Conservation (phyloP, 2,888 invertebrate genomes). For the Nemotelus nigrinus region DNA sequence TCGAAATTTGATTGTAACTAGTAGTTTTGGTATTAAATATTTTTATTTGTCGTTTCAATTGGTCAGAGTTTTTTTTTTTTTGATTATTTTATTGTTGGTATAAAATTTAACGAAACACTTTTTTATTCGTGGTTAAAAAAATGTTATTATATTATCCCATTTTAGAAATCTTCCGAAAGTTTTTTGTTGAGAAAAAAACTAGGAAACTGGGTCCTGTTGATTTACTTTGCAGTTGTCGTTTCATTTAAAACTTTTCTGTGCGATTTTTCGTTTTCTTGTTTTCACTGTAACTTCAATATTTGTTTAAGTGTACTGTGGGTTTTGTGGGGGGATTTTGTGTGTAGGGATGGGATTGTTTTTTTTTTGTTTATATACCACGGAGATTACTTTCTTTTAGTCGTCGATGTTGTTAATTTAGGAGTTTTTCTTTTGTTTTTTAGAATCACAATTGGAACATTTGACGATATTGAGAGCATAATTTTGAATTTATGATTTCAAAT, state of each 20-base stretch:
- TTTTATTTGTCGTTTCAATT: slow-evolving; percentile 11
- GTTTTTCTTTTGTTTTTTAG: slow-evolving; percentile 30
- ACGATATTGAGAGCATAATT: slow-evolving; percentile 8
- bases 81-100: slow-evolving; percentile 8
- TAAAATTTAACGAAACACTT: neutral
- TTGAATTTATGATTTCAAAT: neutral
- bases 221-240: no score
- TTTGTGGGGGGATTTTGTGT: neutral
- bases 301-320: neutral
- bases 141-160: slow-evolving; percentile 34
- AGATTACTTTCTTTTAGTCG: slow-evolving; percentile 23
- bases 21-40: neutral
- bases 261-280: slow-evolving; percentile 14
- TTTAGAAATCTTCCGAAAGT: slow-evolving; percentile 14
- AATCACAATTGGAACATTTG: slow-evolving; percentile 29
- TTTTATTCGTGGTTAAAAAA: no score
- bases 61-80: slow-evolving; percentile 12
- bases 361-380: neutral
- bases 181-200: slow-evolving; percentile 7
- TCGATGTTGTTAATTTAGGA: neutral
- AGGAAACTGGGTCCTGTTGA: no score
- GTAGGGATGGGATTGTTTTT: slow-evolving; percentile 5
- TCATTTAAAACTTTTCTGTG: slow-evolving; percentile 2
- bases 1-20: slow-evolving; percentile 2
- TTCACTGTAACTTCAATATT: neutral